Base-by-base conservation (phyloP, 2,888 invertebrate species). In the Brachyptera putata region DNA sequence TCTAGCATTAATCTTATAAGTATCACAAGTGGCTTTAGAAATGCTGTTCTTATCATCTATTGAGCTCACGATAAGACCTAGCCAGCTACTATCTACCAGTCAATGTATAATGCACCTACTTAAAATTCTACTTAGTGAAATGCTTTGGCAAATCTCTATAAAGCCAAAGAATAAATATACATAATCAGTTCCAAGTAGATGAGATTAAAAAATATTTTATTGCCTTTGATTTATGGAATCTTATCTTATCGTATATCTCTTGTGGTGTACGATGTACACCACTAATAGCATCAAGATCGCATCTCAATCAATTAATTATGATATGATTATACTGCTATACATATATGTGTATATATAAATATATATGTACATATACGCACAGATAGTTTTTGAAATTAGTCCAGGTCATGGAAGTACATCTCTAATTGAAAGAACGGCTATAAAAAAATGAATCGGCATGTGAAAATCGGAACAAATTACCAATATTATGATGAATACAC, bases 11-110 rank as follows among this genome's bases (percentile, higher is more conserved):
- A 53, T 53, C 53, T 53, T 36, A 30, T 53, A 53, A 53, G 53
- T 53, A 53, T 53, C 53, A 53, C 53, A 53, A 53, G 53, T 53
- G 34, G 53, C 53, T 53, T 53, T 53, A 53, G 34, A 53, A 30
- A 53, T 53, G 34, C 53, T 22, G 53, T 30, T 53, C 53, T 53
- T 53, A 53, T 53, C 53, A 53, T 16, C 30, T 53, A 53, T 53
- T 53, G 53, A 53, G 53, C 53, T 34, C 53, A 34, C 21, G 53
- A 53, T 53, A 36, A 53, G 53, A 36, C 53, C 18, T 24, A 30
- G 11, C 30, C 11, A 30, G 5, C 46, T 22, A 21, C 22, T 24
- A 46, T 21, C 22, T 21, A 46, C 46, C 46, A 41, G 41, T 41
- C 41, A 18, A 7, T 21, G n/a, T 24, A 46, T 46, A 46, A 46